Evolutionary conservation across 2,888 invertebrate species (phyloP).

Genomic region (Chironomus tentans): DNA sequence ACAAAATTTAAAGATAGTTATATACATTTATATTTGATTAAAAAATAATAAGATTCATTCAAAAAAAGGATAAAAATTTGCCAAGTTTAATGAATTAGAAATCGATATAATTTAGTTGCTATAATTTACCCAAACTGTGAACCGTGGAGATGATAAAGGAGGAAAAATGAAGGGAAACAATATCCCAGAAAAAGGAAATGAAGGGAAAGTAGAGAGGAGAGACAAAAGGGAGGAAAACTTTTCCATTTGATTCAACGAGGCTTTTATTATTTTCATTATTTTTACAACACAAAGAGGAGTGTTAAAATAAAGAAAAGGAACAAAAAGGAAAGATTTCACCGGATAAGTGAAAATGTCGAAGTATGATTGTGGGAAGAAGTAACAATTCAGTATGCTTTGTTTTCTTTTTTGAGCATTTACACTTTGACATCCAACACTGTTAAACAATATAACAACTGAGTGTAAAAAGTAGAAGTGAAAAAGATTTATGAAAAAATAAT

Average conservation of each 20-base stretch:
- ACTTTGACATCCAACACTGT: background rate
- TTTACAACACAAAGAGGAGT: background rate
- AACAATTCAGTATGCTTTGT: background rate
- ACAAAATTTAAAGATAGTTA: background rate
- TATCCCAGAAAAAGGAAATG: background rate
- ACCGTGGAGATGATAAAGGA: background rate
- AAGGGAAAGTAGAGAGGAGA: background rate
- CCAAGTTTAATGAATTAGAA: conserved; percentile 21
- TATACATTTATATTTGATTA: no score
- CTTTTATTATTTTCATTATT: conserved; percentile 1
- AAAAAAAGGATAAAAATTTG: background rate
- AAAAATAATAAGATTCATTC: no score
- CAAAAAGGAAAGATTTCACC: conserved; percentile 11
- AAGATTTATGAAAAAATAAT: conserved; percentile 20
- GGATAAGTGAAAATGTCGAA: conserved; percentile 26
- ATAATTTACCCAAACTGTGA: background rate
- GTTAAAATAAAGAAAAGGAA: background rate
- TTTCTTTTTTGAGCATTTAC: background rate
- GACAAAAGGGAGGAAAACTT: background rate
- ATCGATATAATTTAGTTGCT: conserved; percentile 24
- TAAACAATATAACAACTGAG: background rate
- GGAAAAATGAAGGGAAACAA: background rate
- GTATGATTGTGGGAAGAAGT: conserved; percentile 13
- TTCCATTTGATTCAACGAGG: conserved; percentile 15
- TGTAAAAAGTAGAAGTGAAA: background rate